A percentile compares a stretch with the other conserved stretches of the same genome.
Evolutionary conservation across 2,888 invertebrate genomes (phyloP).

Genomic region (Oxycera nigricornis): DNA sequence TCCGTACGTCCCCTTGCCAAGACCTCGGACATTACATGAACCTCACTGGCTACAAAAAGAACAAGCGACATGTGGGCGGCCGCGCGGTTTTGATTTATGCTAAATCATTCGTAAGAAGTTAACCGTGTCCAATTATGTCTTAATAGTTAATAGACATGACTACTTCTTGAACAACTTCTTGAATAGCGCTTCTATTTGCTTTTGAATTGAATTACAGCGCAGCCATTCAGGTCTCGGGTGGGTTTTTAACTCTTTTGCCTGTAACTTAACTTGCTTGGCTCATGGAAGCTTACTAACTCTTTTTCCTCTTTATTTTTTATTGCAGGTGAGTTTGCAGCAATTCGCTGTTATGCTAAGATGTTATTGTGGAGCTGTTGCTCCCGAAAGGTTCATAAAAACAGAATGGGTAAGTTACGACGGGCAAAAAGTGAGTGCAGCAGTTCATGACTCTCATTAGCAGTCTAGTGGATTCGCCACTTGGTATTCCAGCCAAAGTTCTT

Average conservation of each 20-base stretch:
- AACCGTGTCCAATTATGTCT: conserved; percentile 40
- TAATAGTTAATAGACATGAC: conserved; percentile 35
- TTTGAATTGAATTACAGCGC: not conserved
- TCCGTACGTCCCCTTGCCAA: not conserved
- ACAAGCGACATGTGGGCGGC: not conserved
- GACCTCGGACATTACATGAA: not conserved
- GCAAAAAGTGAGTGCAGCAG: not conserved
- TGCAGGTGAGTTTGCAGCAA: conserved; percentile 25
- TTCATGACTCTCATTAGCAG: not conserved
- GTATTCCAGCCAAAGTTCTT: not conserved
- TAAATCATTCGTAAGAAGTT: conserved; percentile 37
- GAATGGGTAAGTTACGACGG: not conserved
- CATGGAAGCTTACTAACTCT: not conserved
- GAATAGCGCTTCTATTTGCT: not conserved
- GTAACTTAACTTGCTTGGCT: not conserved
- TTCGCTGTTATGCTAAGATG: not conserved
- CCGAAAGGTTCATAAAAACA: not conserved
- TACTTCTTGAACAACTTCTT: not conserved
- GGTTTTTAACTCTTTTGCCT: not conserved
- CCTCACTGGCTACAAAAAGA: conserved; percentile 2
- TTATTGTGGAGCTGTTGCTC: not conserved
- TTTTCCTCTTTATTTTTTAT: not conserved
- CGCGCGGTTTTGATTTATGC: conserved; percentile 30
- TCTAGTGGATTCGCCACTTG: not conserved
- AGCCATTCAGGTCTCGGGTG: not conserved